Evolutionary conservation across 1,140 invertebrate genomes (phyloP), one percentile per base, ranked within the genome.

Genomic region (Tetranychus urticae): DNA sequence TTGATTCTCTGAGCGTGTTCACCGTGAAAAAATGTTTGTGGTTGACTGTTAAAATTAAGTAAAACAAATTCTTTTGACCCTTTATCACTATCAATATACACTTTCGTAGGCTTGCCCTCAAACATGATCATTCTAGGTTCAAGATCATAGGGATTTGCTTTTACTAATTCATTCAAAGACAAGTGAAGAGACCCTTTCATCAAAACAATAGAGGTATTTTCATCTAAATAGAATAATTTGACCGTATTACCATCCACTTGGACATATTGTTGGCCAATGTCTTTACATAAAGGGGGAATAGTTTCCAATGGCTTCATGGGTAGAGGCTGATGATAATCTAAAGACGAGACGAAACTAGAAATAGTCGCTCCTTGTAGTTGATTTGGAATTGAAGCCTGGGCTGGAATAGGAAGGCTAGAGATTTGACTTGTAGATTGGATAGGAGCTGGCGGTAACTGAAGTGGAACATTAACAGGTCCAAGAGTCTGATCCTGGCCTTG

Each of bases 111-210:
- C 31, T 65, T 36, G 7, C 68, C 70, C 33, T 85, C 63, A 62
- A 90, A 91, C 14, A 80, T 80, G 50, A 92, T 82, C 70, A 89
- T 85, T 60, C 84, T 76, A 0, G 87, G 86, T 70, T 88, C 84
- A 23, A 64, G 48, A 10, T 58, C 31, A 10, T 33, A 12, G 7
- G 63, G 61, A n/a, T 59, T 54, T 23, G 45, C 36, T 42, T 55
- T 56, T 12, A 63, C 37, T 54, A 64, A 57, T 31, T 62, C 35
- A 47, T 59, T 56, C 23, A 64, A 64, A 8, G 61, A 34, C n/a
- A 47, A 39, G 48, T 63, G 42, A 23, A 39, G 37, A 10, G 54
- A 54, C 36, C 34, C 56, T 46, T 63, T 64, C 33, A 60, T 45
- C 33, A 62, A 36, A 7, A 64, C 63, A 39, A 64, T 45, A 14